Conservation (phyloP, 2,888 invertebrate genomes). For the Cactoblastis cactorum region DNA sequence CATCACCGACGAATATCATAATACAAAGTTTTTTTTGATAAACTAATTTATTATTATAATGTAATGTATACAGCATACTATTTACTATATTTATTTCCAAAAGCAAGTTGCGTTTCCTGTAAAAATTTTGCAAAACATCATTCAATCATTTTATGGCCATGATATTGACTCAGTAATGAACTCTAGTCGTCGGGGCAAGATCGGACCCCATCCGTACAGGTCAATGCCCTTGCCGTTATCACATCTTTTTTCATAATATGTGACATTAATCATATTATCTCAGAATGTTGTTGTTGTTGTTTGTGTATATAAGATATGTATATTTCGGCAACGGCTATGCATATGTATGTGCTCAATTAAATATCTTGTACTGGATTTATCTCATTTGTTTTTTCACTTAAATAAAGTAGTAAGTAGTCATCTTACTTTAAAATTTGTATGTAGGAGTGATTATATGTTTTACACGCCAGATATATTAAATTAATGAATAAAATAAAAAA, state of each 20-base stretch:
- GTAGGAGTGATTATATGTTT: too few species aligned
- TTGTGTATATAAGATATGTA: neutral
- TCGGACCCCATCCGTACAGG: constrained; percentile 7
- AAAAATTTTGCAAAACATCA: neutral
- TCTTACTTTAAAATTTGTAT: too few species aligned
- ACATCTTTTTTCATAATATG: constrained; percentile 6
- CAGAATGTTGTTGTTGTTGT: constrained; percentile 4
- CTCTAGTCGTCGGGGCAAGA: neutral
- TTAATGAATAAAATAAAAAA: constrained; percentile 10
- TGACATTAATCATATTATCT: constrained; percentile 9
- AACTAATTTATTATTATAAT: too few species aligned
- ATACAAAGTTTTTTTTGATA: too few species aligned
- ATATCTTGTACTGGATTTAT: neutral
- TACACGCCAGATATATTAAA: too few species aligned
- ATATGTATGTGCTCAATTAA: neutral
- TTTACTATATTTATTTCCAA: too few species aligned
- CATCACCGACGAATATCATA: too few species aligned
- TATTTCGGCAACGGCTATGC: constrained; percentile 3
- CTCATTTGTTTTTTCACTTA: too few species aligned
- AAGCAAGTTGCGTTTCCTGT: neutral
- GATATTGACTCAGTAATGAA: neutral
- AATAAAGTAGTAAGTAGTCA: too few species aligned
- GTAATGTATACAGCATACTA: too few species aligned
- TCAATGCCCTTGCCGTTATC: constrained; percentile 5
- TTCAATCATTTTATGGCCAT: neutral